Conservation (phyloP, 2,113 vertebrate species). For the Formicarius rufipectus region DNA sequence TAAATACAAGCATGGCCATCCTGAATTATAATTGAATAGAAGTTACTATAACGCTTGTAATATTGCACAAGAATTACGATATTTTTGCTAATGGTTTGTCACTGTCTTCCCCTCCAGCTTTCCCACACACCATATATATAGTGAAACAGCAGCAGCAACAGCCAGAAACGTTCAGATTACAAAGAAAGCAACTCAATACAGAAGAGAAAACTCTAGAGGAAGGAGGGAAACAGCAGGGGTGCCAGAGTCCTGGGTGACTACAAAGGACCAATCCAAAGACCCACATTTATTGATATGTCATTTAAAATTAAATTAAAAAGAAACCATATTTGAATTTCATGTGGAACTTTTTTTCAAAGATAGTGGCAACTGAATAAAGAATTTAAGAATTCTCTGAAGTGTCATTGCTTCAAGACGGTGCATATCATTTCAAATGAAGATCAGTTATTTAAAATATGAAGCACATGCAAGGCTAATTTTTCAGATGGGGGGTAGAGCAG, state of each 20-base stretch:
- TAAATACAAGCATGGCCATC: not conserved
- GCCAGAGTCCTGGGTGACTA: not conserved
- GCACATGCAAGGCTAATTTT: not conserved
- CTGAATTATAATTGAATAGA: not conserved
- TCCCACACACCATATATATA: not conserved
- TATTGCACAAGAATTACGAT: not conserved
- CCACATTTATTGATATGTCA: not conserved
- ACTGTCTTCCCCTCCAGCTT: not conserved
- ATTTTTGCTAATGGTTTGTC: not conserved
- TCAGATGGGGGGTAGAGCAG: not conserved
- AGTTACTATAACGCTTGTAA: not conserved
- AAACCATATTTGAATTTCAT: not conserved
- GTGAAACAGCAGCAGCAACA: not conserved
- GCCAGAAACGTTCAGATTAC: not conserved
- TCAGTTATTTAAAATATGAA: not conserved
- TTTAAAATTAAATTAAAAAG: not conserved
- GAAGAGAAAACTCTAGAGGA: not conserved
- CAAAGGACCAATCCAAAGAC: not conserved
- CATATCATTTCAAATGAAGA: not conserved
- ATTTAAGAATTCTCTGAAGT: not conserved
- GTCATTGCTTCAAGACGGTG: not conserved
- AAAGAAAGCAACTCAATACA: not conserved
- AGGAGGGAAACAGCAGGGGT: not conserved
- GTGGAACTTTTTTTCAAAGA: not conserved
- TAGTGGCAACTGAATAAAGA: not conserved